These are phyloP conservation scores for Neodon shergylaensis DNA, from an alignment of 2,113 vertebrate species.

Conservation along the genomic window DNA sequence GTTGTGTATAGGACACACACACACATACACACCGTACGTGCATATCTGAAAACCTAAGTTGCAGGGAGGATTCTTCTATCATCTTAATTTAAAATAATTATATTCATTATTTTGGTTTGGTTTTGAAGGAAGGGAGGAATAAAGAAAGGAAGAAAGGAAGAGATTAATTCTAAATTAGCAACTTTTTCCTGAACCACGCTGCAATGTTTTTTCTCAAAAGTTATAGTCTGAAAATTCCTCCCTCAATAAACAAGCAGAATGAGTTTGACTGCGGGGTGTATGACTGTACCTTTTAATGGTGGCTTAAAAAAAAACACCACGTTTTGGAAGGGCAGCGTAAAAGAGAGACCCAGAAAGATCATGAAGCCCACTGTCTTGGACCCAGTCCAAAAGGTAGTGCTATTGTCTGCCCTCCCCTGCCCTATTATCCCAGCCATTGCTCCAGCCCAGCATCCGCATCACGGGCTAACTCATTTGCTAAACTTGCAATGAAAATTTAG, in stretches of 20 bases:
- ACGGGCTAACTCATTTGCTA: slow-evolving; percentile 29
- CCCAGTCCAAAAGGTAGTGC: neutral
- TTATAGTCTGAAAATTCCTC: slow-evolving; percentile 15
- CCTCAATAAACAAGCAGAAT: slow-evolving; percentile 53
- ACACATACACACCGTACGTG: neutral
- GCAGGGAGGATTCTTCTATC: neutral
- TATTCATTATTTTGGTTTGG: slow-evolving; percentile 22
- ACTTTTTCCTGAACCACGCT: neutral
- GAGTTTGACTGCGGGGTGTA: neutral
- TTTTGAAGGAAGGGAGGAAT: neutral
- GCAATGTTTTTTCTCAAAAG: slow-evolving; percentile 49
- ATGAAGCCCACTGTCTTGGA: neutral
- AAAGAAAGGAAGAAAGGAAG: neutral
- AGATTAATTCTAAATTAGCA: slow-evolving; percentile 12
- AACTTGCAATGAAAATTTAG: slow-evolving; percentile 39
- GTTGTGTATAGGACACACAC: too few species aligned
- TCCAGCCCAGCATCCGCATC: neutral
- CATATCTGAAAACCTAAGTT: neutral
- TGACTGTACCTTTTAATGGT: slow-evolving; percentile 32
- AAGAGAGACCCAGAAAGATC: slow-evolving; percentile 26
- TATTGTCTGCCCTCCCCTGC: slow-evolving; percentile 16
- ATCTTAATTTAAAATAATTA: slow-evolving; percentile 45
- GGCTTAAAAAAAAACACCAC: slow-evolving; percentile 26
- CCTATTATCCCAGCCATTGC: neutral
- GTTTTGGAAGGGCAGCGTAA: slow-evolving; percentile 49